Conservation (phyloP, 1,140 invertebrate genomes). For the Zophobas atratus region DNA sequence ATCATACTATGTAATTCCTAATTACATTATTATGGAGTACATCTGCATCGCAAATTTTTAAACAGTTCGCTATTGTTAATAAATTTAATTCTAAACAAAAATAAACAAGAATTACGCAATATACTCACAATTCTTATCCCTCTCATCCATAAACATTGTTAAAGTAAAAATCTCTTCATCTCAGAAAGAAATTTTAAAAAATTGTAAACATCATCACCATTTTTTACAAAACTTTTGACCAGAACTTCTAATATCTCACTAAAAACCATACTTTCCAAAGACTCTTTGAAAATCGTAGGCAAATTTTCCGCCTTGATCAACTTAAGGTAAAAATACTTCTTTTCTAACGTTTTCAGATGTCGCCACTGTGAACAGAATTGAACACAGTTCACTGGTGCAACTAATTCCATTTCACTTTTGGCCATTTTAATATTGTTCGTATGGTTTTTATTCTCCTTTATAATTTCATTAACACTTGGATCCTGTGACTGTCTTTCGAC, state of each 20-base stretch:
- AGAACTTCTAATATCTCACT: constrained; percentile 62
- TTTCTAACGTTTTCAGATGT: constrained; percentile 51
- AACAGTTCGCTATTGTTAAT: too few relatives aligned
- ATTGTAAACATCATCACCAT: constrained; percentile 54
- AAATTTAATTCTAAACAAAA: too few relatives aligned
- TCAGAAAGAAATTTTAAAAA: constrained; percentile 56
- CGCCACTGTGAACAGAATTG: constrained; percentile 62
- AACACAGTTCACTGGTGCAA: constrained; percentile 59
- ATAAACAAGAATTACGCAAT: too few relatives aligned
- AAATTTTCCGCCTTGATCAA: constrained; percentile 57
- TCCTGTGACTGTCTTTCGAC: constrained; percentile 52
- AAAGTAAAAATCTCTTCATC: constrained; percentile 62
- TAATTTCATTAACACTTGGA: constrained; percentile 7
- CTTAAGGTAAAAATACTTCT: constrained; percentile 60
- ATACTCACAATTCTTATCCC: constrained; percentile 63
- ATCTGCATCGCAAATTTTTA: too few relatives aligned
- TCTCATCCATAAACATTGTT: constrained; percentile 60
- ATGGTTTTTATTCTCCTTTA: constrained; percentile 55
- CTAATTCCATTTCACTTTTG: constrained; percentile 46
- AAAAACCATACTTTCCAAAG: constrained; percentile 60
- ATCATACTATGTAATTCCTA: too few relatives aligned
- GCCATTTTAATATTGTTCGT: constrained; percentile 46
- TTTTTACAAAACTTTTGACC: constrained; percentile 53
- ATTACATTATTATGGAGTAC: too few relatives aligned
- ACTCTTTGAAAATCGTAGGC: constrained; percentile 61